Evolutionary conservation across 2,113 vertebrate species (phyloP).

Genomic region (Drymodes brunneopygia): DNA sequence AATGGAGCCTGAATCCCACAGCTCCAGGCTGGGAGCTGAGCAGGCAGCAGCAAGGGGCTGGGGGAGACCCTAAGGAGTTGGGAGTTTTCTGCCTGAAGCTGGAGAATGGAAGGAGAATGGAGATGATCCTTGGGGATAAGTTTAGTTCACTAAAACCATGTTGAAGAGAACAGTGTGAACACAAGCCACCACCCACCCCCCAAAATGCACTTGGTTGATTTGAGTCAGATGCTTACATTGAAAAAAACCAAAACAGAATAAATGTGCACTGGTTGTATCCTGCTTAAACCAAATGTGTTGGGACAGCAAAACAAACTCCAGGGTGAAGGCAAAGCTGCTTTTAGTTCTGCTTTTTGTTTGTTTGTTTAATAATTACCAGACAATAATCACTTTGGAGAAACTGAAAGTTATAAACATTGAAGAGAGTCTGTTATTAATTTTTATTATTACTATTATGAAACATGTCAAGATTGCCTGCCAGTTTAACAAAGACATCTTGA

Average conservation of each 20-base stretch:
- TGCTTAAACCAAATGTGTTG: neutral
- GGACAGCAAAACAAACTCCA: neutral
- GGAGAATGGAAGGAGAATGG: neutral
- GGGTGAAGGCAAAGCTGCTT: neutral
- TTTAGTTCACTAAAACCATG: neutral
- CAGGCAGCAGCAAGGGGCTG: neutral
- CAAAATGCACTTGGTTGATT: neutral
- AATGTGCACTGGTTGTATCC: neutral
- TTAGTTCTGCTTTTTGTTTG: neutral
- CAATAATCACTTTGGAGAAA: neutral
- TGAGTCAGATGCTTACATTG: neutral
- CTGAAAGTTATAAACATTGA: neutral
- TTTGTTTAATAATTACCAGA: constrained; percentile 35
- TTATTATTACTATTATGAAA: neutral
- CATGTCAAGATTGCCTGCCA: neutral
- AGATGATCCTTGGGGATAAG: neutral
- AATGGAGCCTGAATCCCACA: neutral
- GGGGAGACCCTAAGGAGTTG: neutral
- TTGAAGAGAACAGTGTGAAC: neutral
- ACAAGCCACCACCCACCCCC: neutral
- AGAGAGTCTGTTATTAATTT: neutral
- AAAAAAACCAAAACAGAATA: neutral
- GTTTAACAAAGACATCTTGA: neutral
- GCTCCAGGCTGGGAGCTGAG: neutral
- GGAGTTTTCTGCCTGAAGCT: neutral